Conservation (phyloP, 2,797 vertebrate genomes). For the Eulemur albifrons region DNA sequence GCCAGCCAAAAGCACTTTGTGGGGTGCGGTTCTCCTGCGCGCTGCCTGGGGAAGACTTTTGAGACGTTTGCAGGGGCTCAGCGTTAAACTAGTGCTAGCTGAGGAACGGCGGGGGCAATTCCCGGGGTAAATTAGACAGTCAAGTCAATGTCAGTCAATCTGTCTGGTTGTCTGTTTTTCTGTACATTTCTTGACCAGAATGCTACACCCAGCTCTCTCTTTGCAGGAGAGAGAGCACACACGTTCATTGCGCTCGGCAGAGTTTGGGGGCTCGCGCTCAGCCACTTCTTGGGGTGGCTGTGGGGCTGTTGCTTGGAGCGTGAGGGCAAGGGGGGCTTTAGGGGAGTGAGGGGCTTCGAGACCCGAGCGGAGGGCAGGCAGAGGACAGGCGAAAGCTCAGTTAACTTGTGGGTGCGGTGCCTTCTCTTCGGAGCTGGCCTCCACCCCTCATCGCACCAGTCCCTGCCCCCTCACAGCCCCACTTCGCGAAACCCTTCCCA, state of each 20-base stretch:
- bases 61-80: neutral
- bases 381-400: neutral
- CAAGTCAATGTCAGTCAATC: neutral
- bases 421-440: neutral
- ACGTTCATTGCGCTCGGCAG: neutral
- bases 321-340: neutral
- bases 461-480: neutral
- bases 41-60: slow-evolving; percentile 42
- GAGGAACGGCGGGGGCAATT: neutral
- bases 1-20: neutral
- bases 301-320: neutral
- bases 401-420: neutral
- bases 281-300: neutral
- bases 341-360: neutral
- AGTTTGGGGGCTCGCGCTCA: slow-evolving; percentile 35
- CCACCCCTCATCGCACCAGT: neutral
- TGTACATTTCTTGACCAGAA: neutral
- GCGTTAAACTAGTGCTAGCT: neutral
- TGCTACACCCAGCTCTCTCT: neutral
- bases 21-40: neutral
- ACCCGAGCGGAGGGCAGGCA: neutral
- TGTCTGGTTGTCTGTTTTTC: neutral
- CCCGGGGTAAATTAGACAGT: neutral
- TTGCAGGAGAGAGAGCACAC: neutral
- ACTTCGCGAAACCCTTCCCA: neutral